A percentile compares a stretch with the other conserved stretches of the same genome.
Conservation (phyloP, 2,113 vertebrate species). For the Nycticryphes semicollaris region DNA sequence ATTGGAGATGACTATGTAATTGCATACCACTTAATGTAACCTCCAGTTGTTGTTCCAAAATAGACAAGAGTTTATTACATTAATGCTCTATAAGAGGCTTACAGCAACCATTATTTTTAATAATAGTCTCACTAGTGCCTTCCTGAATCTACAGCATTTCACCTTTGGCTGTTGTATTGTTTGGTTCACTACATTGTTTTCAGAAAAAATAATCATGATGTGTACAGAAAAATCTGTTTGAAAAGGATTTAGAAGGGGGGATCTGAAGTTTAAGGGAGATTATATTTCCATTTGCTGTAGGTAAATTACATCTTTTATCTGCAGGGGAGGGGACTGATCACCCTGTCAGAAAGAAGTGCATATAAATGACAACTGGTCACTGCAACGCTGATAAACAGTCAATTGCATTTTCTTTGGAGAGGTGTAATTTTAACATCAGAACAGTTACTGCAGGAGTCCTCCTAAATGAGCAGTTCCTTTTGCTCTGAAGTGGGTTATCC, state of each 20-base stretch:
- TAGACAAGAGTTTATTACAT: not conserved
- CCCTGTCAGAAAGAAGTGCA: not conserved
- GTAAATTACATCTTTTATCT: not conserved
- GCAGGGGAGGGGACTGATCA: not conserved
- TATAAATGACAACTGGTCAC: not conserved
- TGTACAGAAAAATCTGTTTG: not conserved
- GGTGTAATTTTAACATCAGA: not conserved
- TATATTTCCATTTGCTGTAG: slow-evolving; percentile 1
- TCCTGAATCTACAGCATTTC: not conserved
- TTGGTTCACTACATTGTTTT: slow-evolving; percentile 7
- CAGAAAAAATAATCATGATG: slow-evolving; percentile 10
- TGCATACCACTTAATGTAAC: not conserved
- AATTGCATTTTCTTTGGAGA: not conserved
- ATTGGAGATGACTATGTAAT: slow-evolving; percentile 1
- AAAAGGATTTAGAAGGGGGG: not conserved
- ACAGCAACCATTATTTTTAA: slow-evolving; percentile 12
- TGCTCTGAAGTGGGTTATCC: not conserved
- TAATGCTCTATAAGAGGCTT: slow-evolving; percentile 27
- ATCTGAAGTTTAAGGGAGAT: not conserved
- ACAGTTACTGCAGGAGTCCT: not conserved
- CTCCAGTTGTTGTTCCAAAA: slow-evolving; percentile 30
- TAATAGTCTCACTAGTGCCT: not conserved
- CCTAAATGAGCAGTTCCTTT: not conserved
- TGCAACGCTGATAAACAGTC: not conserved
- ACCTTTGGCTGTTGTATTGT: not conserved